Percentiles rank a stretch among this genome's conserved stretches.
Conservation (phyloP, 2,888 invertebrate species). For the Myathropa florea region DNA sequence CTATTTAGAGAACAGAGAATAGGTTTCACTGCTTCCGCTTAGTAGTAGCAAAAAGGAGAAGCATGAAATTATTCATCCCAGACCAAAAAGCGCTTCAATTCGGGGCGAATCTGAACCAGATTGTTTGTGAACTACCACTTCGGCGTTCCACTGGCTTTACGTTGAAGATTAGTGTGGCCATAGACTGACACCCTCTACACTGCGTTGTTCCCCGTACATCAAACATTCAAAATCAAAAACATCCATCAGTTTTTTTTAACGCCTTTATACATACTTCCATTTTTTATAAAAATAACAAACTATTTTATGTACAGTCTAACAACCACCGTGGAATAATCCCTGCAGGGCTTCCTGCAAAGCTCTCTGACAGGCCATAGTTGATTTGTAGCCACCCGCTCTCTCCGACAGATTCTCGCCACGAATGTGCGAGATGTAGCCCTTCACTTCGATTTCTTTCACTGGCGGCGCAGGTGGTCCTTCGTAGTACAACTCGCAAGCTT, state of each 20-base stretch:
- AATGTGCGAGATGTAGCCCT: slow-evolving; percentile 89
- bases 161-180: too few relatives aligned
- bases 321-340: slow-evolving; percentile 82
- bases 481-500: slow-evolving; percentile 82
- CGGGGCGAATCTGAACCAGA: too few relatives aligned
- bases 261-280: not conserved
- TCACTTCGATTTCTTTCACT: slow-evolving; percentile 83
- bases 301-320: not conserved
- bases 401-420: slow-evolving; percentile 88
- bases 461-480: slow-evolving; percentile 89
- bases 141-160: too few relatives aligned
- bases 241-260: not conserved
- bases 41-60: too few relatives aligned
- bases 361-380: slow-evolving; percentile 90
- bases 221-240: too few relatives aligned
- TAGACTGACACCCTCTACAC: too few relatives aligned
- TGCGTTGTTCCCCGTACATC: too few relatives aligned
- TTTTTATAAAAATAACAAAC: slow-evolving; percentile 7
- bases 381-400: slow-evolving; percentile 93
- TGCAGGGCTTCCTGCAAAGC: slow-evolving; percentile 94
- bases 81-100: too few relatives aligned
- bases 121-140: too few relatives aligned
- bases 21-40: too few relatives aligned
- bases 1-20: too few relatives aligned
- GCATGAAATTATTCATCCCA: too few relatives aligned